Percentiles rank a stretch among this genome's conserved stretches.
phyloP scores from a whole-genome alignment of 2,888 invertebrate genomes.

The Baronia brevicornis region DNA sequence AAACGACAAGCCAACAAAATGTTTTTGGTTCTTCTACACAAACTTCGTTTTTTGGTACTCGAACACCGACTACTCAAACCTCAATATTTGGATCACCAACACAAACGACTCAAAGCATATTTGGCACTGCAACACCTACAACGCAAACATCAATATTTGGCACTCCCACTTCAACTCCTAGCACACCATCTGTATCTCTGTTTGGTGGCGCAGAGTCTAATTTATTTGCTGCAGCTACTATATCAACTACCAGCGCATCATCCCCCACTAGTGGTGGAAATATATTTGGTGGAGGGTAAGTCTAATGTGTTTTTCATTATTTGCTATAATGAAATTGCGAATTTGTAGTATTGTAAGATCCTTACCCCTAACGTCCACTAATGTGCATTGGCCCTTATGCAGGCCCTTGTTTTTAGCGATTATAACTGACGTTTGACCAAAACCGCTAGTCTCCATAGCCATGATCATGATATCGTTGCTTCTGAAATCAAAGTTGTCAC shows the following conservation, averaged over 20 bases:
- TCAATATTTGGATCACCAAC: slow-evolving; percentile 33
- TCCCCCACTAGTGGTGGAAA: slow-evolving; percentile 42
- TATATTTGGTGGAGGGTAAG: slow-evolving; percentile 57
- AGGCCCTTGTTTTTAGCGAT: too few species aligned
- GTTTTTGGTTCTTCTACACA: slow-evolving; percentile 29
- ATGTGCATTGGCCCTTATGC: too few species aligned
- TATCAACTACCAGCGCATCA: slow-evolving; percentile 55
- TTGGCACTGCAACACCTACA: slow-evolving; percentile 23
- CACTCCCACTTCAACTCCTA: slow-evolving; percentile 34
- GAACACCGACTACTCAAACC: slow-evolving; percentile 24
- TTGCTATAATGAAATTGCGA: background rate
- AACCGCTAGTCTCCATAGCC: too few species aligned
- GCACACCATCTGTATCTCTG: slow-evolving; percentile 42
- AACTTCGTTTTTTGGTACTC: slow-evolving; percentile 27
- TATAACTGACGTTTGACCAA: too few species aligned
- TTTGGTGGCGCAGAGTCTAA: slow-evolving; percentile 46
- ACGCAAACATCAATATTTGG: slow-evolving; percentile 36
- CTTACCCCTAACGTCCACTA: too few species aligned
- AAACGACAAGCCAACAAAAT: slow-evolving; percentile 23
- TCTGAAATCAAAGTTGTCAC: too few species aligned
- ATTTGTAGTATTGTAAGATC: too few species aligned
- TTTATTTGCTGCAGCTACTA: slow-evolving; percentile 60
- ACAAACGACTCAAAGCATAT: slow-evolving; percentile 23
- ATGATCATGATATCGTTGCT: too few species aligned
- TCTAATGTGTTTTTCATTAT: background rate